These are phyloP conservation scores for Amphilophus citrinellus DNA, from an alignment of 2,113 vertebrate species.

Conservation along the genomic window DNA sequence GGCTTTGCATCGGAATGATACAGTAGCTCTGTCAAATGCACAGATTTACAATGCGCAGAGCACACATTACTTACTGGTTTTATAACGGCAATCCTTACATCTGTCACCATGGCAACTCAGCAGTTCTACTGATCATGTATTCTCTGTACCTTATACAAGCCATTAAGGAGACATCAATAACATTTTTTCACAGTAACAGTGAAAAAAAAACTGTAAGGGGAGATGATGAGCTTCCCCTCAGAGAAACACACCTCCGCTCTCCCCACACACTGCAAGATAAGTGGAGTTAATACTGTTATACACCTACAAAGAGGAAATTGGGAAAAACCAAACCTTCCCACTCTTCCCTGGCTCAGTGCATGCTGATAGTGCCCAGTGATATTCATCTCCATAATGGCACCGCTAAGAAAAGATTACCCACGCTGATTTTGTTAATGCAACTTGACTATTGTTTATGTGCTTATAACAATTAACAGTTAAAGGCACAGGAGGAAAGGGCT, in stretches of 20 bases:
- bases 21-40: slow-evolving; percentile 39
- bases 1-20: slow-evolving; percentile 28
- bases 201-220: slow-evolving; percentile 34
- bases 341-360: slow-evolving; percentile 21
- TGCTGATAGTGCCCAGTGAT: slow-evolving; percentile 22
- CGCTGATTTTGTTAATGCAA: slow-evolving; percentile 68
- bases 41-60: slow-evolving; percentile 35
- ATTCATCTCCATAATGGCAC: slow-evolving; percentile 68
- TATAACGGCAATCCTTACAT: slow-evolving; percentile 26
- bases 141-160: background rate
- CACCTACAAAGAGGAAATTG: slow-evolving; percentile 52
- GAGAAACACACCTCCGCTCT: slow-evolving; percentile 33
- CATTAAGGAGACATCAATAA: slow-evolving; percentile 14
- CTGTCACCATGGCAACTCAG: slow-evolving; percentile 62
- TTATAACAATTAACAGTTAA: slow-evolving; percentile 65
- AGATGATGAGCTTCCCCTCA: slow-evolving; percentile 38
- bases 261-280: slow-evolving; percentile 25
- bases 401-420: slow-evolving; percentile 62
- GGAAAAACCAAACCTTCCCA: slow-evolving; percentile 27
- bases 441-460: slow-evolving; percentile 57
- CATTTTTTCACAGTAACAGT: slow-evolving; percentile 26
- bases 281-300: slow-evolving; percentile 40
- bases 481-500: slow-evolving; percentile 28
- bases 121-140: background rate
- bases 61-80: slow-evolving; percentile 28